A percentile compares a stretch with the other conserved stretches of the same genome.
Conservation (phyloP, 2,113 vertebrate genomes). For the Brienomyrus longianalis region DNA sequence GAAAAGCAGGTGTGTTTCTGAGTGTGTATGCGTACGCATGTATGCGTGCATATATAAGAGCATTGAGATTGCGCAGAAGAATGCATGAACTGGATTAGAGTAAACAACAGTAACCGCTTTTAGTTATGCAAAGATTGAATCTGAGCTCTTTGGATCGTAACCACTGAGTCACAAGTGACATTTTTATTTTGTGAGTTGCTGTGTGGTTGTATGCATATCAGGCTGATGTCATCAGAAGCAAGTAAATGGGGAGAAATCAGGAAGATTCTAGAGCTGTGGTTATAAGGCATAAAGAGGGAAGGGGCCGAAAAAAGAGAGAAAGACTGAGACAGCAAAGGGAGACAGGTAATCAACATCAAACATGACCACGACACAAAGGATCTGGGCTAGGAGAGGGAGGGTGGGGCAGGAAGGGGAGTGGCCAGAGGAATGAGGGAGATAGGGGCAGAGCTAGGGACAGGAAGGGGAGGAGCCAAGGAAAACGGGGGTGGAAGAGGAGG, state of each 20-base stretch:
- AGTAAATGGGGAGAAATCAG: slow-evolving; percentile 52
- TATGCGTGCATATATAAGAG: background rate
- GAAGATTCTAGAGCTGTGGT: slow-evolving; percentile 65
- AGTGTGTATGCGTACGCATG: background rate
- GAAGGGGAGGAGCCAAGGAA: background rate
- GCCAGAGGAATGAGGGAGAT: slow-evolving; percentile 34
- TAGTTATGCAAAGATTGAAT: background rate
- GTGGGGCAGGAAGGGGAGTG: slow-evolving; percentile 37
- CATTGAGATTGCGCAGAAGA: background rate
- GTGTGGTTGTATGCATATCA: background rate
- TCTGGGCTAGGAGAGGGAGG: slow-evolving; percentile 70
- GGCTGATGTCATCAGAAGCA: slow-evolving; percentile 58
- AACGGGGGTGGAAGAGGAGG: slow-evolving; percentile 31
- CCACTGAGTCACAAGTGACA: background rate
- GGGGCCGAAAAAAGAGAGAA: slow-evolving; percentile 38
- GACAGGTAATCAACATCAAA: slow-evolving; percentile 74
- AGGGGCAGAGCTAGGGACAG: slow-evolving; percentile 50
- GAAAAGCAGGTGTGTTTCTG: background rate
- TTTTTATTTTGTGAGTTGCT: background rate
- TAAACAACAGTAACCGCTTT: background rate
- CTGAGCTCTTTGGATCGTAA: background rate
- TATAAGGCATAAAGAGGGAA: slow-evolving; percentile 42
- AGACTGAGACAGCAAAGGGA: slow-evolving; percentile 33
- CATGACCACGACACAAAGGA: slow-evolving; percentile 83
- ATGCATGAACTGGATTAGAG: background rate